These are phyloP conservation scores for Cheilosia vernalis DNA, from an alignment of 2,888 invertebrate genomes.

Conservation along the genomic window DNA sequence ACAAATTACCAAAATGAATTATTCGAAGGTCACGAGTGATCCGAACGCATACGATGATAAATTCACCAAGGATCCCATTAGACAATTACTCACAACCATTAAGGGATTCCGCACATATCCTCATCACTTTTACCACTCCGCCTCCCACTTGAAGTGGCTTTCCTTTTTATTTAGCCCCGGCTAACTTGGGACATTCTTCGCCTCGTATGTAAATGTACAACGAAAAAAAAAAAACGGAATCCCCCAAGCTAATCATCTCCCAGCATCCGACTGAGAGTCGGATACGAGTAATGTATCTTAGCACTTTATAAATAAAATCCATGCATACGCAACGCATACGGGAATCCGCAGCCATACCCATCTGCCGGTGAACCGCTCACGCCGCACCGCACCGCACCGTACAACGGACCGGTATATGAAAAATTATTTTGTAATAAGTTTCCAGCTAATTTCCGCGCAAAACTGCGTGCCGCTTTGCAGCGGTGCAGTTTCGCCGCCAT, in stretches of 20 bases:
- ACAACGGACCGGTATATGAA: conserved; percentile 46
- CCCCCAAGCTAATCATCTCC: conserved; percentile 59
- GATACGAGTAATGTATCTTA: conserved; percentile 64
- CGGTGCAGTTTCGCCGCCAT: conserved; percentile 40
- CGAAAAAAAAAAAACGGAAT: conserved; percentile 3
- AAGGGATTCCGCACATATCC: conserved; percentile 66
- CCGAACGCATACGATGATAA: conserved; percentile 74
- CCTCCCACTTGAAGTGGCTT: conserved; percentile 4
- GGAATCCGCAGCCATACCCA: not conserved
- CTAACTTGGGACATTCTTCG: conserved; percentile 28
- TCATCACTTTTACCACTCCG: conserved; percentile 23
- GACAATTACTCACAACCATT: conserved; percentile 75
- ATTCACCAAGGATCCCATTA: conserved; percentile 72
- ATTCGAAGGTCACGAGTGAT: conserved; percentile 73
- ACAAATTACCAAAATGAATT: conserved; percentile 69
- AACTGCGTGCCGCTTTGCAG: conserved; percentile 63
- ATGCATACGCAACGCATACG: conserved; percentile 6
- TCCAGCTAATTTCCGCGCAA: conserved; percentile 63
- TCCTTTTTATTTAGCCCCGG: not conserved
- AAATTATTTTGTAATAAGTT: conserved; percentile 75
- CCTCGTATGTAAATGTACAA: conserved; percentile 38
- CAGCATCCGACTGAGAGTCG: conserved; percentile 44
- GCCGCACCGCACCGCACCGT: conserved; percentile 35
- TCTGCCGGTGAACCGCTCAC: not conserved
- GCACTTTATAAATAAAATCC: conserved; percentile 71